phyloP scores from a whole-genome alignment of 1,140 invertebrate species.

The Brachionus paranguensis region DNA sequence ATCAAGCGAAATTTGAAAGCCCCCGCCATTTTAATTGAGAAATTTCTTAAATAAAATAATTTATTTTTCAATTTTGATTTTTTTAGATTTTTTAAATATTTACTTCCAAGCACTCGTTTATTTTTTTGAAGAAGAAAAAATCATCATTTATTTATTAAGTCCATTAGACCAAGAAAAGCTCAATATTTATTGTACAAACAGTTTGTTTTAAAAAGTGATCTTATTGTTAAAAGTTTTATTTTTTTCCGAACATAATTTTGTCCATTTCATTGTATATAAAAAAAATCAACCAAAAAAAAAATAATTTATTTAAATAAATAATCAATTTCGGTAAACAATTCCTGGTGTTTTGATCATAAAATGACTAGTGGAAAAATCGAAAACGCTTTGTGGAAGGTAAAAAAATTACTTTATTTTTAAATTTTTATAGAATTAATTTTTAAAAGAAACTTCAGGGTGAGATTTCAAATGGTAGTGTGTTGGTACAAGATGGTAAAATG shows the following conservation, averaged over 20 bases:
- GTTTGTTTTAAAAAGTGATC: not conserved
- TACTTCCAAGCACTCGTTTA: not conserved
- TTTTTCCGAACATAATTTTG: not conserved
- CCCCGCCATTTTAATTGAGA: not conserved
- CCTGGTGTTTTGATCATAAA: not conserved
- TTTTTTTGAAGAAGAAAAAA: not conserved
- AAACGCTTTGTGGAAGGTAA: constrained; percentile 20
- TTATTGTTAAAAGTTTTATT: not conserved
- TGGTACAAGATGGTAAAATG: not conserved
- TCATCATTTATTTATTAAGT: not conserved
- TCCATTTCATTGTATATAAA: not conserved
- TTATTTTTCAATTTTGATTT: not conserved
- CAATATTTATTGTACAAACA: not conserved
- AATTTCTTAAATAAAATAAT: not conserved
- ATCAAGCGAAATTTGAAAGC: not conserved
- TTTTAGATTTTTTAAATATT: not conserved
- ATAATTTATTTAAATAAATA: not conserved
- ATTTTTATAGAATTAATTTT: not conserved
- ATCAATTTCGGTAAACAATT: not conserved
- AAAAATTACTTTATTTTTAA: not conserved
- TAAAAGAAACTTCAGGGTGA: not conserved
- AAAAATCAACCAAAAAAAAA: not conserved
- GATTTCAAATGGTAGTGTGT: not conserved
- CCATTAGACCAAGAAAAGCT: not conserved
- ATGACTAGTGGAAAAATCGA: constrained; percentile 22